Evolutionary conservation across 2,113 vertebrate genomes (phyloP).

Genomic region (Mustelus asterias): DNA sequence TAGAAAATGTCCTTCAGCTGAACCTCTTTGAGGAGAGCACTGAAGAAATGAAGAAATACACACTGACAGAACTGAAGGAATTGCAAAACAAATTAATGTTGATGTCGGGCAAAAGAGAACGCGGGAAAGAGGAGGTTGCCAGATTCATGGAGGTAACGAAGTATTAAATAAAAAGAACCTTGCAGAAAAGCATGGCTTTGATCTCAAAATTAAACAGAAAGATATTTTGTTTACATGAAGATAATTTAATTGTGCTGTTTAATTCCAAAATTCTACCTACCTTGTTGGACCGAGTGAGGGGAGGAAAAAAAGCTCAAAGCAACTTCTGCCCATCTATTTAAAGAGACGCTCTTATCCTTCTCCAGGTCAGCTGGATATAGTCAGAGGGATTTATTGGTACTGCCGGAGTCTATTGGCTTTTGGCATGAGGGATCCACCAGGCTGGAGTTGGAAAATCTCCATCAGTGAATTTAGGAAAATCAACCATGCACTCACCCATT

Average conservation of each 20-base stretch:
- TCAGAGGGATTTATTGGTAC: too few relatives aligned
- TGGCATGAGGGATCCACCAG: too few relatives aligned
- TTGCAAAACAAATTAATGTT: conserved; percentile 69
- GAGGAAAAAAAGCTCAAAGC: not conserved
- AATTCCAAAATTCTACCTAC: not conserved
- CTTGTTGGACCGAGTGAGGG: not conserved
- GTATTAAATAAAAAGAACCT: not conserved
- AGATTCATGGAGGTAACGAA: conserved; percentile 57
- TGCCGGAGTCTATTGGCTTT: too few relatives aligned
- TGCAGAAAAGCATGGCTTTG: not conserved
- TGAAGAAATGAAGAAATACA: conserved; percentile 45
- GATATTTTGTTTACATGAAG: not conserved
- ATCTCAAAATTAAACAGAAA: not conserved
- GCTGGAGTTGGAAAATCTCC: too few relatives aligned
- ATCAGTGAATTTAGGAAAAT: not conserved
- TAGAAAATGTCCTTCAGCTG: conserved; percentile 45
- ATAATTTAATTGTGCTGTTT: not conserved
- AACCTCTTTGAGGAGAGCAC: conserved; percentile 40
- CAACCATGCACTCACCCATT: not conserved
- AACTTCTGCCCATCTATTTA: not conserved
- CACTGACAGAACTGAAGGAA: conserved; percentile 55
- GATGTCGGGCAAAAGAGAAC: conserved; percentile 60
- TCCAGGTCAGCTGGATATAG: not conserved
- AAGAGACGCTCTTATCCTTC: not conserved
- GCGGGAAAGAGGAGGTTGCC: conserved; percentile 59